A percentile compares a stretch with the other conserved stretches of the same genome.
These are phyloP conservation scores for Hoplodrina blanda DNA, from an alignment of 2,888 invertebrate genomes.

Conservation along the genomic window DNA sequence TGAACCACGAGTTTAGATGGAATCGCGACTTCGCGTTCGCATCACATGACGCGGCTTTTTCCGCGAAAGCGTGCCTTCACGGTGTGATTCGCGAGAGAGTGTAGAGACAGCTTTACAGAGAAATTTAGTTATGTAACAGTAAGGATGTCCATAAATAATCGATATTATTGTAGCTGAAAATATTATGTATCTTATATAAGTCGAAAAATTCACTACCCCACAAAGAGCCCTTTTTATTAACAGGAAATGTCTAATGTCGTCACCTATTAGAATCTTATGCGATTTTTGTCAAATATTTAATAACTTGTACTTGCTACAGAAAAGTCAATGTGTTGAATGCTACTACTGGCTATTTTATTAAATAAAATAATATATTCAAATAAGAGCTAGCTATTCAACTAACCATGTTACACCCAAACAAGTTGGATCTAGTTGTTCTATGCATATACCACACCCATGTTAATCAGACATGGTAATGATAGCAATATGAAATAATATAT, in stretches of 20 bases:
- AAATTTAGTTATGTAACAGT: slow-evolving; percentile 6
- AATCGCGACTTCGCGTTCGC: too few relatives aligned
- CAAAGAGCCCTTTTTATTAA: background rate
- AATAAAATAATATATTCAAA: too few relatives aligned
- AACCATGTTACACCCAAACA: background rate
- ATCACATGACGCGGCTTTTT: too few relatives aligned
- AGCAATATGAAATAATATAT: background rate
- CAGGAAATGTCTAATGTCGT: background rate
- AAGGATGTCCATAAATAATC: background rate
- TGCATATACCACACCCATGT: too few relatives aligned
- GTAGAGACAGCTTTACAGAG: background rate
- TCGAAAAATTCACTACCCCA: slow-evolving; percentile 7
- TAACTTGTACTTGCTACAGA: too few relatives aligned
- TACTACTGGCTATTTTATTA: background rate
- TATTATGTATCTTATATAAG: background rate
- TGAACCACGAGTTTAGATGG: too few relatives aligned
- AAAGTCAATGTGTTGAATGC: background rate
- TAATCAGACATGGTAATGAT: too few relatives aligned
- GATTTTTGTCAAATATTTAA: background rate
- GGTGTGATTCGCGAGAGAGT: too few relatives aligned
- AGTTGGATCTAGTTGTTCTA: too few relatives aligned
- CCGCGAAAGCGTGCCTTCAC: too few relatives aligned
- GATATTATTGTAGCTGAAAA: background rate
- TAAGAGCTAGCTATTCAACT: background rate
- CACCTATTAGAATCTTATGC: background rate